These are phyloP conservation scores for Ameiurus melas DNA, from an alignment of 2,113 vertebrate genomes.

Conservation along the genomic window DNA sequence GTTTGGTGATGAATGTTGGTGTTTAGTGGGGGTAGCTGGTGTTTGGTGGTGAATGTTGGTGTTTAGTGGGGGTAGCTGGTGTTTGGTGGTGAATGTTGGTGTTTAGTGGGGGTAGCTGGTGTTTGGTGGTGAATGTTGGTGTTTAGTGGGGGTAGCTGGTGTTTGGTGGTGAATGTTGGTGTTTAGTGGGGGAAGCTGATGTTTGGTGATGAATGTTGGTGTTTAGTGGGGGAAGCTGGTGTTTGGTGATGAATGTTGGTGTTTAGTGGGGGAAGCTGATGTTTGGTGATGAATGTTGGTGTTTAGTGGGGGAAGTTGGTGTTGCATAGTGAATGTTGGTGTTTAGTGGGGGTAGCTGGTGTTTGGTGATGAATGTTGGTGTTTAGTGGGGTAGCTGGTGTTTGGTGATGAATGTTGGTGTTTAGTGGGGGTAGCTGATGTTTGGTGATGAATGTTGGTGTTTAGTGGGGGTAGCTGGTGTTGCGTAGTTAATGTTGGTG, in stretches of 20 bases:
- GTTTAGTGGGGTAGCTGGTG: too few relatives aligned
- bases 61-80: neutral
- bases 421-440: too few relatives aligned
- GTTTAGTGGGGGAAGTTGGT: too few relatives aligned
- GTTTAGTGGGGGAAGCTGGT: neutral
- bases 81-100: neutral
- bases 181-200: neutral
- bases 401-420: neutral
- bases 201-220: neutral
- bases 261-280: neutral
- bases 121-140: too few relatives aligned
- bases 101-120: neutral
- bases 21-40: neutral
- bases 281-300: neutral
- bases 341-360: neutral
- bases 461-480: neutral
- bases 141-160: neutral
- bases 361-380: neutral
- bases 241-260: neutral
- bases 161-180: neutral
- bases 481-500: neutral
- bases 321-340: too few relatives aligned
- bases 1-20: neutral
- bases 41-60: too few relatives aligned
- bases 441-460: too few relatives aligned